phyloP scores from a whole-genome alignment of 2,113 vertebrate genomes.

The Crotalus tigris region DNA sequence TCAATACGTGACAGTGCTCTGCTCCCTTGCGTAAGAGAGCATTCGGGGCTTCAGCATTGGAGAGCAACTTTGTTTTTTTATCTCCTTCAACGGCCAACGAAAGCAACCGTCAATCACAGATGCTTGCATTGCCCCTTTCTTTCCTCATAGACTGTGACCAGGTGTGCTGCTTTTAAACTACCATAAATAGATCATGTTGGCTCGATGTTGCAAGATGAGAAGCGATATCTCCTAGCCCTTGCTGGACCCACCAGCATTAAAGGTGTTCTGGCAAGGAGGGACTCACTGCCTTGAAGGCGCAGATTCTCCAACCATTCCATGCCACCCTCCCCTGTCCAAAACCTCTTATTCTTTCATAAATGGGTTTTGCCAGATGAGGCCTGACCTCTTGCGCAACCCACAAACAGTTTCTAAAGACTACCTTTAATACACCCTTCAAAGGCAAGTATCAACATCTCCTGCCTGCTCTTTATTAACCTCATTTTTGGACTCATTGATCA shows the following conservation, averaged over 20 bases:
- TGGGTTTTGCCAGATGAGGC: background rate
- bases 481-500: background rate
- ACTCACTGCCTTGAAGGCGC: background rate
- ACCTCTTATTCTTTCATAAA: background rate
- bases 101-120: background rate
- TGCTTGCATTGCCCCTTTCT: background rate
- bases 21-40: slow-evolving; percentile 9
- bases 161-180: slow-evolving; percentile 9
- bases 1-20: background rate
- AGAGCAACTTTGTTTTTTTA: slow-evolving; percentile 6
- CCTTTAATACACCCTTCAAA: background rate
- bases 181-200: background rate
- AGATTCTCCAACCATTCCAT: background rate
- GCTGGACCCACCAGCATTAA: background rate
- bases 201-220: background rate
- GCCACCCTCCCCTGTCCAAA: background rate
- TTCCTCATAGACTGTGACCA: background rate
- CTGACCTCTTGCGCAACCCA: background rate
- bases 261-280: background rate
- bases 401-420: background rate
- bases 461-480: background rate
- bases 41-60: background rate
- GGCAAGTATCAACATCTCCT: background rate
- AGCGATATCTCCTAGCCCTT: background rate
- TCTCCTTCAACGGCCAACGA: background rate